Conservation (phyloP, 2,888 invertebrate genomes). For the Dioctria linearis region DNA sequence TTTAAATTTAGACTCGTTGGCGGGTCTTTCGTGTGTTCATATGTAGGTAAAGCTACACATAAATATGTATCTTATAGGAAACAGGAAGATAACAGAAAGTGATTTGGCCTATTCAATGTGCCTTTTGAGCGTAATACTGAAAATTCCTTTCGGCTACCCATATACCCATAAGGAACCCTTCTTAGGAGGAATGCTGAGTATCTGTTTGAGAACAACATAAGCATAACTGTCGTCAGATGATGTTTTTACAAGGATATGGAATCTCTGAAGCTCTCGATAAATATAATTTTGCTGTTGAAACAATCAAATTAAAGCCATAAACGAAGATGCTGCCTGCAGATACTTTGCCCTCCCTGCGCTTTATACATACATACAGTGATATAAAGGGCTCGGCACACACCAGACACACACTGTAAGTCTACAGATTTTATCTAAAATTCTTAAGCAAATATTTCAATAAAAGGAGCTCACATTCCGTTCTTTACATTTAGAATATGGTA, state of each 20-base stretch:
- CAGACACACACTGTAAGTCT: too few relatives aligned
- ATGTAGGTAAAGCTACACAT: background rate
- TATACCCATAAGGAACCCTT: background rate
- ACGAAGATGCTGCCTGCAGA: background rate
- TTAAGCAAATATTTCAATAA: background rate
- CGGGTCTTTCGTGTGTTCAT: background rate
- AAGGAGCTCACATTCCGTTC: slow-evolving; percentile 3
- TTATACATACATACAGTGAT: too few relatives aligned
- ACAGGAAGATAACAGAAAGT: background rate
- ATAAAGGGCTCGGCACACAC: too few relatives aligned
- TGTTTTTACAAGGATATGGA: too few relatives aligned
- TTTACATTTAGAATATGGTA: slow-evolving; percentile 20
- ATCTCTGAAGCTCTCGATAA: background rate
- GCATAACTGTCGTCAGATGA: too few relatives aligned
- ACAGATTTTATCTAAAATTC: slow-evolving; percentile 9
- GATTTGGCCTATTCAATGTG: slow-evolving; percentile 7
- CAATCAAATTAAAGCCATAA: slow-evolving; percentile 24
- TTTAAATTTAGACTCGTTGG: slow-evolving; percentile 22
- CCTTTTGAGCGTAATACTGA: background rate
- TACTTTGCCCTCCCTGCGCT: too few relatives aligned
- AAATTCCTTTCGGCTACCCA: slow-evolving; percentile 5
- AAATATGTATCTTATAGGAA: too few relatives aligned
- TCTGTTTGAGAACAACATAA: slow-evolving; percentile 1
- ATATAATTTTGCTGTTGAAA: slow-evolving; percentile 12
- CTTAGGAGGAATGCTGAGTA: background rate